Conservation (phyloP, 2,888 invertebrate species). For the Rhopalosiphum nymphaeae region DNA sequence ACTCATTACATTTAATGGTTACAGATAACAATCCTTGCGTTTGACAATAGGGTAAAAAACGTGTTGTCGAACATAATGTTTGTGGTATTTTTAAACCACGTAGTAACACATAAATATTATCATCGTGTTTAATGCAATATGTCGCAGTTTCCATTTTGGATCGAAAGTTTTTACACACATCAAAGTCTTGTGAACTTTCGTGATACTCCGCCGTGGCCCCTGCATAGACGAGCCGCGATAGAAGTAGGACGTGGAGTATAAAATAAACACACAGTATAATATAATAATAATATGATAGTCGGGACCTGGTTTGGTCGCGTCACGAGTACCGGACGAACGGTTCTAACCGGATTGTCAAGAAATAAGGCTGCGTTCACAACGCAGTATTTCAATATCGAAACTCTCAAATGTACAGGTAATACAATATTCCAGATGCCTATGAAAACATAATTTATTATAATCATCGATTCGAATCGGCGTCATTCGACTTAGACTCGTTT, state of each 20-base stretch:
- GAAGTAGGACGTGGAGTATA: slow-evolving; percentile 37
- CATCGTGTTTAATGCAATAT: not conserved
- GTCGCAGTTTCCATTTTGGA: not conserved
- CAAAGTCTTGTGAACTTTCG: slow-evolving; percentile 32
- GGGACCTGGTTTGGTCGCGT: slow-evolving; percentile 39
- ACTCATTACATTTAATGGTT: not conserved
- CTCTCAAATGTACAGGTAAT: not conserved
- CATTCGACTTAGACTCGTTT: slow-evolving; percentile 20
- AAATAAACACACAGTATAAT: not conserved
- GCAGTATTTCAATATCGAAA: not conserved
- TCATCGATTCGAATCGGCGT: not conserved
- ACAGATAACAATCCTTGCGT: not conserved
- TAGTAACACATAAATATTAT: not conserved
- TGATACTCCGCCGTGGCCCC: not conserved
- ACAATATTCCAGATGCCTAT: not conserved
- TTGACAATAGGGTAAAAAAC: not conserved
- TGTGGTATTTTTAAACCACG: not conserved
- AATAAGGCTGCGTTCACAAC: slow-evolving; percentile 46
- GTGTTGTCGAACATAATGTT: not conserved
- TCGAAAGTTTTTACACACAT: not conserved
- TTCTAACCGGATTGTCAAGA: slow-evolving; percentile 55
- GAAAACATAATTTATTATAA: not conserved
- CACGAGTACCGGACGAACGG: slow-evolving; percentile 57
- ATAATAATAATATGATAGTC: not conserved
- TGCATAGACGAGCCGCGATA: not conserved